A percentile compares a stretch with the other conserved stretches of the same genome.
Conservation (phyloP, 2,888 invertebrate genomes). For the Tricholauxania praeusta region DNA sequence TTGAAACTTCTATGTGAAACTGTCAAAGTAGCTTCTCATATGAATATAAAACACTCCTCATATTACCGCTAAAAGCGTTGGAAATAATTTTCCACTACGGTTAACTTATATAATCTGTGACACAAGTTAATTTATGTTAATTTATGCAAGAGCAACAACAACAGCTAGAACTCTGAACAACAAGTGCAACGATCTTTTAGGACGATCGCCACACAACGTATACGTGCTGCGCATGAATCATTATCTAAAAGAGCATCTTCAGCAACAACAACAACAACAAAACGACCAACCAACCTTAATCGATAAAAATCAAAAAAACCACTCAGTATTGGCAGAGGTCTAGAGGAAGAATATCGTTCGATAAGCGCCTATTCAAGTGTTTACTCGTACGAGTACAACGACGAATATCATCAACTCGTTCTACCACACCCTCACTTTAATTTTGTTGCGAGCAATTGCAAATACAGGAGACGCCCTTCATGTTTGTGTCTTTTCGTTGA, state of each 20-base stretch:
- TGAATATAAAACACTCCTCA: too few species aligned
- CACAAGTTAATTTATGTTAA: constrained; percentile 26
- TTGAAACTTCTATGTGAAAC: too few species aligned
- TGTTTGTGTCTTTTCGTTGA: constrained; percentile 37
- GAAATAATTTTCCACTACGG: constrained; percentile 1
- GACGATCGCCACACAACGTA: neutral
- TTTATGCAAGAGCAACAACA: constrained; percentile 24
- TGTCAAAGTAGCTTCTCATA: too few species aligned
- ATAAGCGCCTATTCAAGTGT: constrained; percentile 23
- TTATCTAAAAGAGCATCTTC: constrained; percentile 26
- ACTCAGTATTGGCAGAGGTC: too few species aligned
- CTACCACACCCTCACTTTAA: constrained; percentile 46
- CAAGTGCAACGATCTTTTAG: constrained; percentile 33
- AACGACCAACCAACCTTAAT: too few species aligned
- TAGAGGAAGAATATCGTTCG: constrained; percentile 22
- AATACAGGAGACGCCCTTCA: constrained; percentile 15
- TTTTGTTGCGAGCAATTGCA: constrained; percentile 21
- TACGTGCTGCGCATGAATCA: constrained; percentile 25
- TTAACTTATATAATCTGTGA: constrained; percentile 13
- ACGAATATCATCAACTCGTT: constrained; percentile 10
- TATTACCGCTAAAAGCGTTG: neutral
- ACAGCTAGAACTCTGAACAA: constrained; percentile 4
- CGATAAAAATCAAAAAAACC: too few species aligned
- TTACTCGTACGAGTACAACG: neutral
- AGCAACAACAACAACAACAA: too few species aligned